Percentiles rank a stretch among this genome's conserved stretches.
phyloP scores from a whole-genome alignment of 2,113 vertebrate genomes.

The Onychorhynchus coronatus region DNA sequence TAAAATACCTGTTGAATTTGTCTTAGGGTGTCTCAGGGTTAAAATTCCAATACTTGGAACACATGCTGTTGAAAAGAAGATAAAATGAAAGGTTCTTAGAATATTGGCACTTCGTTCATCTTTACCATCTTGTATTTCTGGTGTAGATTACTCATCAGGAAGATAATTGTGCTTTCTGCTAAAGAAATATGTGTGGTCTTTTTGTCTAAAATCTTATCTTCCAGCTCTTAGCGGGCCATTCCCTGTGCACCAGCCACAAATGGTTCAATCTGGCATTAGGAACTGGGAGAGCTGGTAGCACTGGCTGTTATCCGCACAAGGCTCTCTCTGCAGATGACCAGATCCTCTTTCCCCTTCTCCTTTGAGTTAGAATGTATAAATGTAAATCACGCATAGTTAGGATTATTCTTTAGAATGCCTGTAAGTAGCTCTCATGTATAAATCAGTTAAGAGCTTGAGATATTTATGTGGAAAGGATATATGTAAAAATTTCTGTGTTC shows the following conservation, averaged over 20 bases:
- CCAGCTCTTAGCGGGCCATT: neutral
- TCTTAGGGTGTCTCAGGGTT: neutral
- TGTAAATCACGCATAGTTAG: constrained; percentile 6
- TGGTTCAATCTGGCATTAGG: constrained; percentile 23
- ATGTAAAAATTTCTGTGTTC: neutral
- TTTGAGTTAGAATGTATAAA: constrained; percentile 24
- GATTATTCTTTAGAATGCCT: constrained; percentile 35
- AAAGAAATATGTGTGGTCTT: neutral
- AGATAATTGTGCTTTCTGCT: neutral
- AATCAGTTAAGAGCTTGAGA: constrained; percentile 22
- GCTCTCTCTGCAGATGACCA: constrained; percentile 11
- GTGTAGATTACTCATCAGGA: neutral
- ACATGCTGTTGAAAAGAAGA: neutral
- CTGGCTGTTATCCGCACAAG: neutral
- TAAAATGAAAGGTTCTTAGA: neutral
- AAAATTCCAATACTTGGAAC: neutral
- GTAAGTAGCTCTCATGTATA: constrained; percentile 12
- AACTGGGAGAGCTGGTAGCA: neutral
- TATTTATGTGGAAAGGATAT: constrained; percentile 3
- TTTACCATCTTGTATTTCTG: neutral
- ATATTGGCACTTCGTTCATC: neutral
- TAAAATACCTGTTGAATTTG: neutral
- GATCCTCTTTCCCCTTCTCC: constrained; percentile 24
- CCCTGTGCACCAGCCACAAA: neutral
- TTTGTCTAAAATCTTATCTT: neutral